Evolutionary conservation across 2,888 invertebrate genomes (phyloP), one percentile per base, ranked within the genome.

Genomic region (Phragmatobia fuliginosa): DNA sequence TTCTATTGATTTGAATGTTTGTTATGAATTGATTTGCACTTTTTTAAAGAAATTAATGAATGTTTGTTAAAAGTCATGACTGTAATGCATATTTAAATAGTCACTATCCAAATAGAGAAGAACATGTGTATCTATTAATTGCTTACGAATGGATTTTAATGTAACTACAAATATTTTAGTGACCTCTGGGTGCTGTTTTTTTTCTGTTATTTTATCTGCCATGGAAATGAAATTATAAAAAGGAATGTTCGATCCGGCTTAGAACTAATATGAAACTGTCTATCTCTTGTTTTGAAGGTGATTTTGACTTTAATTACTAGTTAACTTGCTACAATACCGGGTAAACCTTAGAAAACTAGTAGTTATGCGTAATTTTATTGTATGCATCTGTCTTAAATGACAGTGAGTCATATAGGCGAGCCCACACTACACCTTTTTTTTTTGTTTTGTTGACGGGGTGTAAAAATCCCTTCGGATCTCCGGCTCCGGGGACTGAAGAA

Each of bases 51-150:
- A 41, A 41, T 49, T n/a, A 41, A 10, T 36, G 25, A n/a, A 10
- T n/a, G 33, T 33, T 60, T 69, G 66, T 66, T 72, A 62, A 72
- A 66, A 65, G 28, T n/a, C 56, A 61, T 72, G 72, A 71, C 66
- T 56, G 32, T 66, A 58, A 3, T 58, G 38, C 36, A 36, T 36
- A 64, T 64, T 49, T 52, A 64, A 64, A 33, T 25, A 25, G 31
- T 32, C 49, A 49, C 18, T 52, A 33, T 52, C 32, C 25, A n/a
- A 64, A 64, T 49, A 64, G 10, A 52, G 33, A 52, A 52, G 8
- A 16, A 32, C 3, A 10, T 36, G 25, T 25, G 2, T 64, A 52
- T 18, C 10, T 56, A 45, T 31, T 62, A 45, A 45, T 62, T 14
- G 16, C 33, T 36, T 52, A 18, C n/a, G n/a, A 31, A 64, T 52